Evolutionary conservation across 2,113 vertebrate genomes (phyloP).

Genomic region (Zapus hudsonius): DNA sequence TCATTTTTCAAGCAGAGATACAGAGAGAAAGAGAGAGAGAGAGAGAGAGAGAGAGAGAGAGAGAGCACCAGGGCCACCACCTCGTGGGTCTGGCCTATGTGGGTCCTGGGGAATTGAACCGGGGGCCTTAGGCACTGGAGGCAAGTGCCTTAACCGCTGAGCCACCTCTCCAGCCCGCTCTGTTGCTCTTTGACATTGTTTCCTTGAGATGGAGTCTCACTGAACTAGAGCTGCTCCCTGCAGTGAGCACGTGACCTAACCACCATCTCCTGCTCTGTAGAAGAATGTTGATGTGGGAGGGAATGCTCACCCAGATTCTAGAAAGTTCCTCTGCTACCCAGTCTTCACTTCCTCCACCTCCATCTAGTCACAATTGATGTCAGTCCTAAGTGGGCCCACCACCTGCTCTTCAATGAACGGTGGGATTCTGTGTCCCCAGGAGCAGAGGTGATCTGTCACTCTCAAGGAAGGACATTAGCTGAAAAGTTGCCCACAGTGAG

Average conservation of each 20-base stretch:
- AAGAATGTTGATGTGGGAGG: fast-evolving
- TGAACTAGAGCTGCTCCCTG: not conserved
- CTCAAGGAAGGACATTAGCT: not conserved
- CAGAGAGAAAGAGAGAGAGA: too few relatives aligned
- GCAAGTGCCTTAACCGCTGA: too few relatives aligned
- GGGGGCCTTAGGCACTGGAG: too few relatives aligned
- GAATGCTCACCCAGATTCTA: not conserved
- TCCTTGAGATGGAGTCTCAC: too few relatives aligned
- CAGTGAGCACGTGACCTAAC: not conserved
- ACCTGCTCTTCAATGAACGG: not conserved
- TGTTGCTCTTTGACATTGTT: too few relatives aligned
- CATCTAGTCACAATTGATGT: not conserved
- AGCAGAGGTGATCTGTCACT: not conserved
- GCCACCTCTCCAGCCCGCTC: too few relatives aligned
- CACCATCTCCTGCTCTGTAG: not conserved
- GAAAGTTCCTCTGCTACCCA: not conserved
- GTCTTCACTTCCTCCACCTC: not conserved
- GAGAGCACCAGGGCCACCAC: too few relatives aligned
- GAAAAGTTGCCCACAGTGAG: not conserved
- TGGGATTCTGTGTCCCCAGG: not conserved
- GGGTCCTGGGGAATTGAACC: too few relatives aligned
- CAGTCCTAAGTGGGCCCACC: not conserved
- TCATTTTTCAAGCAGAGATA: too few relatives aligned
- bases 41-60: too few relatives aligned
- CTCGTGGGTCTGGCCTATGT: too few relatives aligned